Evolutionary conservation across 2,888 invertebrate genomes (phyloP), one percentile per base, ranked within the genome.

Genomic region (Caenorhabditis sulstoni): DNA sequence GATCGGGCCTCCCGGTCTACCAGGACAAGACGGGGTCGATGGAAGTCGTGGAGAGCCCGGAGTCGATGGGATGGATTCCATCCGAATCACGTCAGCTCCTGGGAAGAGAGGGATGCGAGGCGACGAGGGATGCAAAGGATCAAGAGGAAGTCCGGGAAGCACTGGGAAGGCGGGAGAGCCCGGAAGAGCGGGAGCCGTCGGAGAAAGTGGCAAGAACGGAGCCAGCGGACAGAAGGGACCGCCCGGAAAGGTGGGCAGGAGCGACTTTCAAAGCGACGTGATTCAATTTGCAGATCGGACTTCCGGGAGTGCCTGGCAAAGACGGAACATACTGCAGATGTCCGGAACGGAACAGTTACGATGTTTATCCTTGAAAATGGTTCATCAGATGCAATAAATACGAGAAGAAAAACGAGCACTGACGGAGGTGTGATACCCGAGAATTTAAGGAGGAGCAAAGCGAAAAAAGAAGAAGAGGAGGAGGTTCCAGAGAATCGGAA

Each of bases 111-210:
- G 66, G 37, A 47, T 47, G 44, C 12, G 49, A 49, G 66, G 66
- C 16, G 66, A 66, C n/a, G 66, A 55, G 12, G 66, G 66, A n/a
- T 57, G 57, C 53, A 66, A 57, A 16, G 66, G 75, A 22, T 67
- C 61, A 3, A 57, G 20, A 35, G 61, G 67, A 20, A 29, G 35
- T 18, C 67, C 49, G n/a, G 75, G 75, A 35, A 37, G 29, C 29
- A 37, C 44, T 22, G 75, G 75, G 4, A 39, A 45, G 29, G 45
- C 53, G 8, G 75, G 75, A 44, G 55, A 49, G 14, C 55, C 55
- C 11, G 75, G 67, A 22, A 23, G 11, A 11, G 9, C 7, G 14
- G 75, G 75, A 20, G 52, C 29, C 7, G 35, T 47, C 1, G 75
- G 75, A 44, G 67, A 67, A 8, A 39, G 39, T 20, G 75, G 75